Percentiles rank a stretch among this genome's conserved stretches.
phyloP scores from a whole-genome alignment of 2,888 invertebrate species.

The Galeruca laticollis region DNA sequence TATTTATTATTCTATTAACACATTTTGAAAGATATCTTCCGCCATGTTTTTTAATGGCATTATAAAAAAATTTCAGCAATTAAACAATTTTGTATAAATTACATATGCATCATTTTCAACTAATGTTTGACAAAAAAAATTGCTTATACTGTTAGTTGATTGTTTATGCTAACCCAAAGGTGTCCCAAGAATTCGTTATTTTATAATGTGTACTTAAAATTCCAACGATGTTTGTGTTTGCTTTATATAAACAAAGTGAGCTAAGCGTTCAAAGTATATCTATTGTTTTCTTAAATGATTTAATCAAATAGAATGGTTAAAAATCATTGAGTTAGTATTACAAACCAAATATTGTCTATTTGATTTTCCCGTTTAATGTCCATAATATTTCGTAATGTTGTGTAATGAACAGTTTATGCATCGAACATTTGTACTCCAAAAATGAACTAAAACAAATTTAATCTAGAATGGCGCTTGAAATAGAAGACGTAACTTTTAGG shows the following conservation, averaged over 20 bases:
- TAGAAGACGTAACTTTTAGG: too few relatives aligned
- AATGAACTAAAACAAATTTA: too few relatives aligned
- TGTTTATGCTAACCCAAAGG: not conserved
- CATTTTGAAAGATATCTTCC: too few relatives aligned
- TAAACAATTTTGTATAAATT: too few relatives aligned
- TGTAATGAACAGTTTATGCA: not conserved
- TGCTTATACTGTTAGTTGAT: not conserved
- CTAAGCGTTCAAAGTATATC: constrained; percentile 15
- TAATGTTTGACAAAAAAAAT: not conserved
- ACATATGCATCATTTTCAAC: too few relatives aligned
- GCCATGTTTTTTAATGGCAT: too few relatives aligned
- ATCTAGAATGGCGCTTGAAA: too few relatives aligned
- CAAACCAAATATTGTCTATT: constrained; percentile 28
- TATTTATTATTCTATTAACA: too few relatives aligned
- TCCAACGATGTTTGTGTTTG: constrained; percentile 12
- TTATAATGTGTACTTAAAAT: constrained; percentile 20
- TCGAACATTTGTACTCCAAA: too few relatives aligned
- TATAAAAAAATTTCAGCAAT: too few relatives aligned
- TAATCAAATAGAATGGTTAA: constrained; percentile 26
- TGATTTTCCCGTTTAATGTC: constrained; percentile 19
- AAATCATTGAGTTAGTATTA: constrained; percentile 20
- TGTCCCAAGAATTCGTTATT: not conserved
- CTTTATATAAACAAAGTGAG: constrained; percentile 9
- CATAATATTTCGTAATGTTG: constrained; percentile 4
- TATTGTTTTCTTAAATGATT: constrained; percentile 27